phyloP scores from a whole-genome alignment of 2,113 vertebrate species.

The Chaetodon auriga region DNA sequence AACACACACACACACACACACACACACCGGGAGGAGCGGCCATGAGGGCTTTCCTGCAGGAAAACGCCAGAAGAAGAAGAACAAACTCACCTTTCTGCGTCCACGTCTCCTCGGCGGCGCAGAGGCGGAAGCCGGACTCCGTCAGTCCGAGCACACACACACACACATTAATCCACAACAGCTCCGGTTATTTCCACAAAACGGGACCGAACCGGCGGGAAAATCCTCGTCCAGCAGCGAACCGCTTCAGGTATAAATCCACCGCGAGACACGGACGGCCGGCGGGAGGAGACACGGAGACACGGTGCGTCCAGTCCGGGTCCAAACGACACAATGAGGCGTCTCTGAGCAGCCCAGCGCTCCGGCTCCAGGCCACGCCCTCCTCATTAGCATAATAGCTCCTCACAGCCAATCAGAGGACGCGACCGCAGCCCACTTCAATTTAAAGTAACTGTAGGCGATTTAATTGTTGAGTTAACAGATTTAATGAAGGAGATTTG shows the following conservation, averaged over 20 bases:
- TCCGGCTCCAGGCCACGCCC: constrained; percentile 40
- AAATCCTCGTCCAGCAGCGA: constrained; percentile 21
- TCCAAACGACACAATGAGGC: constrained; percentile 63
- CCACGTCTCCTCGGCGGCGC: not conserved
- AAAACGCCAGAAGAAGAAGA: constrained; percentile 3
- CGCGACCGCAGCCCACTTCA: not conserved
- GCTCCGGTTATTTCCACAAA: constrained; percentile 22
- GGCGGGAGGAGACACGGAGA: not conserved
- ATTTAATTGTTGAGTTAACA: too few relatives aligned
- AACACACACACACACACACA: not conserved
- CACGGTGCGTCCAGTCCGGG: not conserved
- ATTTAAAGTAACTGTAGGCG: constrained; percentile 19
- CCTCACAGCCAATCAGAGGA: constrained; percentile 54
- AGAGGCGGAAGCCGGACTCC: constrained; percentile 1
- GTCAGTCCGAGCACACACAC: not conserved
- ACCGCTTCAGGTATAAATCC: constrained; percentile 39
- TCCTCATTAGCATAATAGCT: constrained; percentile 52
- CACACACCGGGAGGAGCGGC: not conserved
- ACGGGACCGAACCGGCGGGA: not conserved
- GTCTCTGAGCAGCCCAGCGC: constrained; percentile 1
- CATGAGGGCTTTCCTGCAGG: not conserved
- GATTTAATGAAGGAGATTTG: too few relatives aligned
- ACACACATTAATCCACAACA: constrained; percentile 43
- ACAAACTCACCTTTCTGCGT: constrained; percentile 55
- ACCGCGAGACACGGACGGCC: not conserved